A percentile compares a stretch with the other conserved stretches of the same genome.
Evolutionary conservation across 2,888 invertebrate species (phyloP).

Genomic region (Papilio elwesi): DNA sequence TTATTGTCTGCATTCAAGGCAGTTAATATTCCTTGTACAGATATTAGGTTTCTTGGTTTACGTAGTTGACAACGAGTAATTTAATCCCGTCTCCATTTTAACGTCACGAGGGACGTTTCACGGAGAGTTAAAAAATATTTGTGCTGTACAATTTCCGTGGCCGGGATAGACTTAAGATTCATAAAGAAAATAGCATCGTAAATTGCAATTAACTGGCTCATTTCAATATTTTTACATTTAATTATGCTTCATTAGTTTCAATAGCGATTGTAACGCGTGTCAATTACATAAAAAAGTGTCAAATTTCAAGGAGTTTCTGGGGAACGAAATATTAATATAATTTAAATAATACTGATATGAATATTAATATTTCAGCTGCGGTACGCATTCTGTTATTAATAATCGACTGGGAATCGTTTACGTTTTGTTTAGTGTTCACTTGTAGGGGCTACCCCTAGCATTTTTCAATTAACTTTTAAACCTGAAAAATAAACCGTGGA

Average conservation of each 20-base stretch:
- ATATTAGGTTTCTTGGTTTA: constrained; percentile 20
- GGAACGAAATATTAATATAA: no score
- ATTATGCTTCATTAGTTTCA: background rate
- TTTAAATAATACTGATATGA: no score
- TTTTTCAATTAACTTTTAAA: constrained; percentile 5
- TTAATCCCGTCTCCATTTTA: background rate
- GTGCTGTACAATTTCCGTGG: background rate
- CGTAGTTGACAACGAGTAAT: constrained; percentile 14
- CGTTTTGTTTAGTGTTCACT: background rate
- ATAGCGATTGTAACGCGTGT: background rate
- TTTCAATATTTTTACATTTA: background rate
- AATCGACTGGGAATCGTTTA: no score
- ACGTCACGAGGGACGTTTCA: background rate
- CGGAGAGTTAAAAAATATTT: background rate
- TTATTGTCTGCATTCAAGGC: background rate
- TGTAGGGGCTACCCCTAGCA: background rate
- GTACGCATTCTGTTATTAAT: no score
- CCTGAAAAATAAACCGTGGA: background rate
- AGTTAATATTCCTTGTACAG: constrained; percentile 1
- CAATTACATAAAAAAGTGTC: background rate
- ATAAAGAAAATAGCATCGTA: background rate
- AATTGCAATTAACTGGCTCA: background rate
- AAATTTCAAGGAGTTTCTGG: no score
- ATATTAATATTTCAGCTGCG: no score
- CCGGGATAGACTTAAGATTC: background rate